Percentiles rank a stretch among this genome's conserved stretches.
These are phyloP conservation scores for Baryphthengus martii DNA, from an alignment of 2,113 vertebrate species.

Conservation along the genomic window DNA sequence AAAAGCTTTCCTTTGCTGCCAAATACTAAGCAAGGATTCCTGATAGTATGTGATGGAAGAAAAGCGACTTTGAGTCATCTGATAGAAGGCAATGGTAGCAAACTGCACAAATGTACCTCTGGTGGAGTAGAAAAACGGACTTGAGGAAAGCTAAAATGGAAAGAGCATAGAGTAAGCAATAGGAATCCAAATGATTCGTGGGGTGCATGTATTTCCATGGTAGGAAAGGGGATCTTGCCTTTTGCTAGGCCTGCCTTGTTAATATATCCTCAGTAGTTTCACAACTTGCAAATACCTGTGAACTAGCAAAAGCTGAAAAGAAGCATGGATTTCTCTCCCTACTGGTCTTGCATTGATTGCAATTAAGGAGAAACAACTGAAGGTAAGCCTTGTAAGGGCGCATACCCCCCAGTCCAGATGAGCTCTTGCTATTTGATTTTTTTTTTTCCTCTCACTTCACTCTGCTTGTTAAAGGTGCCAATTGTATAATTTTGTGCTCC, in stretches of 20 bases:
- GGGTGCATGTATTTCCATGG: background rate
- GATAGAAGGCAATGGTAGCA: background rate
- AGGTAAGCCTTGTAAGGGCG: background rate
- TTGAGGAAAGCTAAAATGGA: background rate
- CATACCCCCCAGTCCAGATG: background rate
- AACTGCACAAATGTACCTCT: background rate
- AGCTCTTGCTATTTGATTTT: constrained; percentile 3
- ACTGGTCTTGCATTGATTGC: background rate
- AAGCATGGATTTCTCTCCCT: constrained; percentile 4
- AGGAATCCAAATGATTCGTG: background rate
- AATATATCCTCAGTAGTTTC: background rate
- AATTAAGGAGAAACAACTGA: constrained; percentile 22
- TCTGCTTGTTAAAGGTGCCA: background rate
- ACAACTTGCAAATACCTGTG: background rate
- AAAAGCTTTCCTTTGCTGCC: background rate
- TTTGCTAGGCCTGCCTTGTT: background rate
- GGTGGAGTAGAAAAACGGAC: background rate
- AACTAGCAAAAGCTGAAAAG: background rate
- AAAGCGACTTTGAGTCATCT: background rate
- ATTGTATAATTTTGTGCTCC: background rate
- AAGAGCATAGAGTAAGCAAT: background rate
- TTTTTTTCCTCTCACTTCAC: background rate
- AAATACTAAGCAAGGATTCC: background rate
- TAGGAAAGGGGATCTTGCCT: background rate
- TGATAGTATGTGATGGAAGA: background rate